A percentile compares a stretch with the other conserved stretches of the same genome.
Conservation (phyloP, 2,888 invertebrate species). For the Drosophila melanocephala region DNA sequence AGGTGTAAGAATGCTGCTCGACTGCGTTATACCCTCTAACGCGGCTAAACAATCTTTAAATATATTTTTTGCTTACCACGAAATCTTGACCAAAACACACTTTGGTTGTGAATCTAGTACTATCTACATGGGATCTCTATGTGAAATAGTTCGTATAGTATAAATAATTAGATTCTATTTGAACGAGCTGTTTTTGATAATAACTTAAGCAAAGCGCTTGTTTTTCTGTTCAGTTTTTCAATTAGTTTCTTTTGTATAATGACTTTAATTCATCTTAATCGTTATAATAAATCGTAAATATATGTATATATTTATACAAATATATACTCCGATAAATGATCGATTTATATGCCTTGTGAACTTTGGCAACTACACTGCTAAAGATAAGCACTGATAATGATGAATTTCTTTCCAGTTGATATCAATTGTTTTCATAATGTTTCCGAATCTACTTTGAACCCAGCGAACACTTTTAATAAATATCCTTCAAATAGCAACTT, state of each 20-base stretch:
- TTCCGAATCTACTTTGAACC: constrained; percentile 2
- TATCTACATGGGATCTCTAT: not conserved
- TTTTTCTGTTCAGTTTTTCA: not conserved
- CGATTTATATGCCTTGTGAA: not conserved
- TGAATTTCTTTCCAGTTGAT: constrained; percentile 8
- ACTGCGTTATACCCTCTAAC: not conserved
- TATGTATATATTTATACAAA: too few species aligned
- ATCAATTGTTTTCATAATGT: constrained; percentile 2
- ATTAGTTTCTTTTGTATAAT: not conserved
- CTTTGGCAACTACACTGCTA: not conserved
- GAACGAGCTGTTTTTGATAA: not conserved
- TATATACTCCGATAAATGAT: too few species aligned
- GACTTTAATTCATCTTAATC: not conserved
- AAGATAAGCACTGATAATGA: constrained; percentile 18
- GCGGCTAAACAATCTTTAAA: too few species aligned
- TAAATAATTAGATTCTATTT: not conserved
- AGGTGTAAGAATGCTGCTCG: too few species aligned
- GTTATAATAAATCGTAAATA: not conserved
- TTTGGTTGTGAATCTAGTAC: too few species aligned
- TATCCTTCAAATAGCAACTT: not conserved
- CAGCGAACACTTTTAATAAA: not conserved
- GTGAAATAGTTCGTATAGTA: not conserved
- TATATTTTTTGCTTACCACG: too few species aligned
- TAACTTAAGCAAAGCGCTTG: not conserved
- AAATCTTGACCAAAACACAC: too few species aligned